Conservation (phyloP, 2,113 vertebrate genomes). For the Rhombomys opimus region DNA sequence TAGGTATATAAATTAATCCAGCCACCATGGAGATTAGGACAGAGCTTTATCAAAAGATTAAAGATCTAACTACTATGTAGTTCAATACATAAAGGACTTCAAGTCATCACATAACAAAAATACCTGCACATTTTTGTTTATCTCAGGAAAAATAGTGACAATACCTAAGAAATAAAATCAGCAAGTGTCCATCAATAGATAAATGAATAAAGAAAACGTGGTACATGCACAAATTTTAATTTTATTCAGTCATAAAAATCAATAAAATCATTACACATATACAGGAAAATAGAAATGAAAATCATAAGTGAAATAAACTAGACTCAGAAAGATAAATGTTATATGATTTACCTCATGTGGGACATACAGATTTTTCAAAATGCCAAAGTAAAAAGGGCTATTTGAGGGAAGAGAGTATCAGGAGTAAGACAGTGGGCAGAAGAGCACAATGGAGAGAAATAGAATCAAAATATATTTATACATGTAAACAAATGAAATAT, state of each 20-base stretch:
- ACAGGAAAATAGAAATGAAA: neutral
- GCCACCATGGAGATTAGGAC: neutral
- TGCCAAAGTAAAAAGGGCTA: neutral
- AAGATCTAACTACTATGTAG: neutral
- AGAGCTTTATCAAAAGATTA: neutral
- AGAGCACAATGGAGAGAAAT: neutral
- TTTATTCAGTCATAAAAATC: neutral
- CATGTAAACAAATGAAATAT: neutral
- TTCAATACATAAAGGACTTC: neutral
- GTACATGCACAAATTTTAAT: neutral
- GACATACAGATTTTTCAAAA: neutral
- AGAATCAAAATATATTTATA: neutral
- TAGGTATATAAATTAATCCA: neutral
- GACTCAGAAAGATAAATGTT: neutral
- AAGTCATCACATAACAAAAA: neutral
- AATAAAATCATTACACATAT: neutral
- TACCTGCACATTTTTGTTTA: neutral
- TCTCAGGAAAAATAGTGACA: neutral
- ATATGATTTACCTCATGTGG: neutral
- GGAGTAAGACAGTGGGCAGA: no score
- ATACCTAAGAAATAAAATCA: neutral
- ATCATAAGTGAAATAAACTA: neutral
- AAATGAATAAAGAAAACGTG: neutral
- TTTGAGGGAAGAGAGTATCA: neutral
- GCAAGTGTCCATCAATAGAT: neutral